Base-by-base conservation (phyloP, 2,888 invertebrate genomes). In the Ochropleura plecta region DNA sequence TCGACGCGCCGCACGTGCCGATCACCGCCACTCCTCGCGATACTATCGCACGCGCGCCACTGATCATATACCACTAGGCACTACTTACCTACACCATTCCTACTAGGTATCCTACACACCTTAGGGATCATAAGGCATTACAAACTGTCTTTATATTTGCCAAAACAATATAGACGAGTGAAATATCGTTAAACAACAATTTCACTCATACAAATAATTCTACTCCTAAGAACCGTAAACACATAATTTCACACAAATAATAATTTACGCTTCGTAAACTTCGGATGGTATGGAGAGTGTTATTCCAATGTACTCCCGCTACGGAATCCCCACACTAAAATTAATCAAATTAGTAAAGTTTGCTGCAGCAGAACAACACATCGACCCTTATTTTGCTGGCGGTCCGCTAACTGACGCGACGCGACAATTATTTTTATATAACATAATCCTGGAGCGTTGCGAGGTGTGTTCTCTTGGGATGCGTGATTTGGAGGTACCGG, bases 381-480 rank as follows among this genome's bases (percentile, higher is more conserved):
- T 88, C 89, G 90, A 90, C 93, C 93, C 93, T 92, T 94, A 94
- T 94, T 93, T 91, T 81, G 88, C 88, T 89, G 86, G 87, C 87
- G 91, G 92, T 88, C 90, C 90, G 91, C 91, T 89, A 90, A 90
- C 91, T 91, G 91, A 89, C 91, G 91, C 93, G 89, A 85, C 82
- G 91, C 92, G 93, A 94, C 95, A 94, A 95, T 95, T 95, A 95
- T 94, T 94, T 94, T 92, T 93, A 93, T 94, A 95, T 94, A 95
- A 94, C 93, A 94, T 94, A 94, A 95, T 94, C 92, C 93, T 88
- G 92, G 91, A 92, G 92, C 91, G 92, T 91, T 89, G 92, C 91
- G 92, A 92, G 92, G 92, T 93, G 92, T 88, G 91, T 86, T 90
- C 94, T 89, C 93, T 77, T 76, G 93, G 94, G 94, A 93, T 90